Evolutionary conservation across 2,797 vertebrate genomes (phyloP).

Genomic region (Propithecus perrieri): DNA sequence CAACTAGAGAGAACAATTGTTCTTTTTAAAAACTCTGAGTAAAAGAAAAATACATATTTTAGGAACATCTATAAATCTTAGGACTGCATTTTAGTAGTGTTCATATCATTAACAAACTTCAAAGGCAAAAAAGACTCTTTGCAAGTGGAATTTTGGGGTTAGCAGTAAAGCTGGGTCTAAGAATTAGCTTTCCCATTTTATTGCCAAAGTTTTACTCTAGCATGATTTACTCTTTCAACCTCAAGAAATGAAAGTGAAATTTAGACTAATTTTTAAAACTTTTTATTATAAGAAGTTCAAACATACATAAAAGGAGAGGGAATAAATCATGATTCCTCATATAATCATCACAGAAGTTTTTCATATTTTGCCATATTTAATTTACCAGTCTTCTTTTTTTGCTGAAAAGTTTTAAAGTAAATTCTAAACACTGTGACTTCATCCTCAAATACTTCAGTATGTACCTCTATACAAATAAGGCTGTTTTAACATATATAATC

Average conservation of each 20-base stretch:
- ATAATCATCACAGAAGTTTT: neutral
- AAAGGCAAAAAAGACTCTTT: constrained; percentile 51
- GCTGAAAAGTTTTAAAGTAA: constrained; percentile 14
- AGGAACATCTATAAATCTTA: constrained; percentile 50
- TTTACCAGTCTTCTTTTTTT: neutral
- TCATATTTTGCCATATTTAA: neutral
- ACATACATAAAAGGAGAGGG: neutral
- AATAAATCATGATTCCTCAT: neutral
- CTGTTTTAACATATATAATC: neutral
- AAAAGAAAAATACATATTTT: constrained; percentile 10
- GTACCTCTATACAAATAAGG: neutral
- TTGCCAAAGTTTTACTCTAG: constrained; percentile 14
- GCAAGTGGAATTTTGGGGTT: constrained; percentile 47
- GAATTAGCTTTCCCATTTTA: constrained; percentile 5
- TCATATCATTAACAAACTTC: constrained; percentile 56
- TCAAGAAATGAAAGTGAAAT: constrained; percentile 48
- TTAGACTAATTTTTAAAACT: neutral
- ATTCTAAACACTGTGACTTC: neutral
- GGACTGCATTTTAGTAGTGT: constrained; percentile 19
- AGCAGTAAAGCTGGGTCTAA: neutral
- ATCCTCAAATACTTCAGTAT: neutral
- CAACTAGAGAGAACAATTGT: constrained; percentile 42
- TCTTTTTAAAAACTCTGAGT: constrained; percentile 49
- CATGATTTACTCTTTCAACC: constrained; percentile 26
- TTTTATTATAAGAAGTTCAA: constrained; percentile 20